Base-by-base conservation (phyloP, 2,888 invertebrate species). In the Leucoma salicis region DNA sequence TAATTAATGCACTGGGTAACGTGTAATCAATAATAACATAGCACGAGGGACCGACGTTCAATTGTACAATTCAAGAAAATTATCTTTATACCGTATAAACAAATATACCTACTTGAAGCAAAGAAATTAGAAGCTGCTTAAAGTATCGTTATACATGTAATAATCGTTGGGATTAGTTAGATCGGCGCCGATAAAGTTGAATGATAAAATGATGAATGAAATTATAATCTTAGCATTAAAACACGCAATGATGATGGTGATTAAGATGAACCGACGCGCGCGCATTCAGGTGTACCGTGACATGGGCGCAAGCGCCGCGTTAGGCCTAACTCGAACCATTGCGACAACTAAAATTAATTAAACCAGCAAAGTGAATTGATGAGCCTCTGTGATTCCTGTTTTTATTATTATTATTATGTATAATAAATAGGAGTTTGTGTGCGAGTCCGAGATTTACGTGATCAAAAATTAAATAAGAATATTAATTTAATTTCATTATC, bases 81-180 rank as follows among this genome's bases (percentile, higher is more conserved):
- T 77, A 70, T 73, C 63, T 66, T 65, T 60, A 57, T 75, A 68
- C 78, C 74, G 62, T 70, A 77, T 79, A 84, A 86, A 86, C 84
- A 86, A 86, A 86, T 76, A 82, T 55, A 77, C 65, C 68, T 57
- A 77, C 65, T 69, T 57, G 59, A 63, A 62, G 62, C 21, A 69
- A 70, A 70, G 67, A 70, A 80, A 81, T 82, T 76, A 83, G 72
- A 74, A 79, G 63, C 74, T 79, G 76, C 71, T 77, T 76, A 69
- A 71, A 72, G 81, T 75, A 86, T 84, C 78, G 72, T 83, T 82
- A 87, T 82, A 84, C 74, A 74, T 78, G 77, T 82, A 82, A 84
- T 86, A 84, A 84, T 83, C 74, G 74, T 78, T 71, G 74, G 73
- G 74, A 83, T 83, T 78, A 74, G 75, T 80, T 78, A 81, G 75